phyloP scores from a whole-genome alignment of 2,797 vertebrate genomes.

The Ctenopoma kingsleyae region DNA sequence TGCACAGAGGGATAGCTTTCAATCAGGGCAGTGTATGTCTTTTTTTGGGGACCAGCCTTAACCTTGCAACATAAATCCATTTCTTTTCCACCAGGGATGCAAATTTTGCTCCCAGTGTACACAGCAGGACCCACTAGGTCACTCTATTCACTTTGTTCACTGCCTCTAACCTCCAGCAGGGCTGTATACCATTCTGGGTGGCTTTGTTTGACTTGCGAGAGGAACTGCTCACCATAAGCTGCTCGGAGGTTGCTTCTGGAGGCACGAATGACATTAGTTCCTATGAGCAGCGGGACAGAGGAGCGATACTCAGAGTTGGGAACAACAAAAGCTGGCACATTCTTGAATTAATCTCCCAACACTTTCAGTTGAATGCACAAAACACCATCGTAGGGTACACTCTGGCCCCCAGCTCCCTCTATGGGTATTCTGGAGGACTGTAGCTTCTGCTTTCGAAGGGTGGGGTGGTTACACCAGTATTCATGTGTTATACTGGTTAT shows the following conservation, averaged over 20 bases:
- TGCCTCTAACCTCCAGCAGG: too few relatives aligned
- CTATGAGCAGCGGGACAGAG: conserved; percentile 44
- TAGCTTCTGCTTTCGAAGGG: background rate
- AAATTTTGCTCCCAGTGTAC: background rate
- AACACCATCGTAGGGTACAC: conserved; percentile 34
- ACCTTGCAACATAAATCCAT: conserved; percentile 27
- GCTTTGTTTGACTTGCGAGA: too few relatives aligned
- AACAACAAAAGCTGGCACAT: conserved; percentile 54
- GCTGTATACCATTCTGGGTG: too few relatives aligned
- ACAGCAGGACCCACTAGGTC: too few relatives aligned
- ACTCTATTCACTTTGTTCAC: too few relatives aligned
- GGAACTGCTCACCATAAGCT: too few relatives aligned
- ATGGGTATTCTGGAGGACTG: conserved; percentile 42
- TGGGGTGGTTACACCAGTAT: conserved; percentile 22
- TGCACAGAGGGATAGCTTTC: background rate
- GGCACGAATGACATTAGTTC: too few relatives aligned
- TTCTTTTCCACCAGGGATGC: conserved; percentile 21
- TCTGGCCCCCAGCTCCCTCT: conserved; percentile 39
- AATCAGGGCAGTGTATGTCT: conserved; percentile 11
- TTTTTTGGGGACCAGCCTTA: conserved; percentile 2
- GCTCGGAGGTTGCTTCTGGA: too few relatives aligned
- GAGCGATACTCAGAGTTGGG: conserved; percentile 35
- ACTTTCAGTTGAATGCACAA: conserved; percentile 19
- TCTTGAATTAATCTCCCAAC: conserved; percentile 20
- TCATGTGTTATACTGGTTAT: too few relatives aligned